Base-by-base conservation (phyloP, 2,888 invertebrate genomes). In the Meta bourneti region DNA sequence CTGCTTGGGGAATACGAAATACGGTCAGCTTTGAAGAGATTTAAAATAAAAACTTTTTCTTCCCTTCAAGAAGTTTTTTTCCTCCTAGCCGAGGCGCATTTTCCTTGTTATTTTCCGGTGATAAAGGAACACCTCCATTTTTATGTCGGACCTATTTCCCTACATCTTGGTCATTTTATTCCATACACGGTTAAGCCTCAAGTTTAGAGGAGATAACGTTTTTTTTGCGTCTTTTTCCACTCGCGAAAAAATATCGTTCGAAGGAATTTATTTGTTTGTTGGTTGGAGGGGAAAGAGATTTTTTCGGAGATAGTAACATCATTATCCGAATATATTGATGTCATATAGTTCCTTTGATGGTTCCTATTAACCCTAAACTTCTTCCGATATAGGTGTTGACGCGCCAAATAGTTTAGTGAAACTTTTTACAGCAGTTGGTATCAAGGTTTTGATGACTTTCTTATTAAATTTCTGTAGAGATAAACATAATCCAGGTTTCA, bases 1-100 rank as follows among this genome's bases (percentile, higher is more conserved):
- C 20, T 34, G 81, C 81, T 16, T 16, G n/a, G 81, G 81, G 81
- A 81, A 81, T 81, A 81, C 81, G 34, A 61, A 81, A 81, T 81
- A 81, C 70, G 19, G 48, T 70, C 70, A 48, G 34, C 51, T 16
- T 49, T 81, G 70, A 34, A 77, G 49, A 69, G 71, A 70, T 81
- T 81, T 81, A 48, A 81, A 81, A 81, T 16, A 34, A 81, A 48
- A 48, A n/a, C 70, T 69, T 81, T 70, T 8, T 34, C 34, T 7
- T 70, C 49, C 6, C 48, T 70, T 81, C 20, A 20, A 80, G 11
- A 48, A 7, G 61, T 20, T 80, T 70, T 77, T 77, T 81, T 61
- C 81, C 34, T n/a, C 61, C 20, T 51, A 51, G 49, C 70, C 61
- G 79, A 34, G 16, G 70, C 7, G 48, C 48, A 8, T 81, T 70